Percentiles rank a stretch among this genome's conserved stretches.
These are phyloP conservation scores for Sisyra terminalis DNA, from an alignment of 2,888 invertebrate species.

Conservation along the genomic window DNA sequence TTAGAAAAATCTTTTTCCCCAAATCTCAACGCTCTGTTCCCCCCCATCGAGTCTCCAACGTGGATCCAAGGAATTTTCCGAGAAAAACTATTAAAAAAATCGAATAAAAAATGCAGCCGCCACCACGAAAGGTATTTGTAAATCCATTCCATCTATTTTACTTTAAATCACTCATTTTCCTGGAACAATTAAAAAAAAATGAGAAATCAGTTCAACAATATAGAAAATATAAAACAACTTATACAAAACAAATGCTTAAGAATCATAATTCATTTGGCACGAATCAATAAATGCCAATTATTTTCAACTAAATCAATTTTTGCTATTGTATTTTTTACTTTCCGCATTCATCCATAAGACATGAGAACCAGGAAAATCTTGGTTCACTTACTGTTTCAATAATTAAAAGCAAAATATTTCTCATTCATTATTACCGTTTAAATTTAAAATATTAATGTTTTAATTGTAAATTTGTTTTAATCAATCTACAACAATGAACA, in stretches of 20 bases:
- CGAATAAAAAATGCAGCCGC: constrained; percentile 53
- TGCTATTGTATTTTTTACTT: neutral
- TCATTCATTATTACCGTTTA: too few relatives aligned
- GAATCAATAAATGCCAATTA: neutral
- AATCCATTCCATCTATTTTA: neutral
- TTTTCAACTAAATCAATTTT: neutral
- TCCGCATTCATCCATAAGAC: neutral
- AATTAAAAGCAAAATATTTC: too few relatives aligned
- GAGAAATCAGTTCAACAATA: too few relatives aligned
- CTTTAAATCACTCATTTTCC: neutral
- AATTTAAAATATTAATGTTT: too few relatives aligned
- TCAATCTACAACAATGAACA: too few relatives aligned
- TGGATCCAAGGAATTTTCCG: neutral
- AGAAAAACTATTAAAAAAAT: neutral
- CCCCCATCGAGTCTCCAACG: neutral
- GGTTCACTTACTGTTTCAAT: neutral
- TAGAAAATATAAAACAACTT: too few relatives aligned
- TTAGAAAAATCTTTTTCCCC: too few relatives aligned
- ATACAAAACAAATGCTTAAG: too few relatives aligned
- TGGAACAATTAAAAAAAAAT: too few relatives aligned
- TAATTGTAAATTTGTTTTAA: too few relatives aligned
- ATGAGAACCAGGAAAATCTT: neutral
- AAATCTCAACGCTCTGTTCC: too few relatives aligned
- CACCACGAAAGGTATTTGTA: constrained; percentile 68
- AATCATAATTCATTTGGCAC: constrained; percentile 4